Percentiles rank a stretch among this genome's conserved stretches.
phyloP scores from a whole-genome alignment of 2,113 vertebrate genomes.

The Syngnathus typhle region DNA sequence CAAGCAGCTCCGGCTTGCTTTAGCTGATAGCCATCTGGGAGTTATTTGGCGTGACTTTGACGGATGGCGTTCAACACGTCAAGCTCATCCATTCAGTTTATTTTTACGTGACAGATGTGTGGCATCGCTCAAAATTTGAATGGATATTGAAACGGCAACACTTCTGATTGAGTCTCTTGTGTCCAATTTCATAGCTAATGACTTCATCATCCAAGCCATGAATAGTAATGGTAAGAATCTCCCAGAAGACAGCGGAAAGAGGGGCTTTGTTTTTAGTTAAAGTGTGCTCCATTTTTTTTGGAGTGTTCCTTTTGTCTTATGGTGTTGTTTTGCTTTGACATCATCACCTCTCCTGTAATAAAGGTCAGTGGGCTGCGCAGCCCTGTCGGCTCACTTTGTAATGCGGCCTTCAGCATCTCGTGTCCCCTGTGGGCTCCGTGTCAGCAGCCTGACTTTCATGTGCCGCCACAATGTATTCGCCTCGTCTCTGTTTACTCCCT shows the following conservation, averaged over 20 bases:
- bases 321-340: not conserved
- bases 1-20: slow-evolving; percentile 40
- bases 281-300: slow-evolving; percentile 18
- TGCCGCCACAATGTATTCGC: slow-evolving; percentile 60
- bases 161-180: slow-evolving; percentile 53
- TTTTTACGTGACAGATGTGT: not conserved
- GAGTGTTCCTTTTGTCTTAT: slow-evolving; percentile 1
- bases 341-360: not conserved
- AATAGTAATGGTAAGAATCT: slow-evolving; percentile 58
- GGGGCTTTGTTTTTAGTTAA: slow-evolving; percentile 11
- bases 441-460: slow-evolving; percentile 60
- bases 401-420: slow-evolving; percentile 51
- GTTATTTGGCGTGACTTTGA: slow-evolving; percentile 49
- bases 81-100: not conserved
- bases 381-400: slow-evolving; percentile 31
- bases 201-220: slow-evolving; percentile 51
- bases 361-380: slow-evolving; percentile 27
- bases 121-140: slow-evolving; percentile 33
- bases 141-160: slow-evolving; percentile 49
- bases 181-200: slow-evolving; percentile 53
- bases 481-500: slow-evolving; percentile 44
- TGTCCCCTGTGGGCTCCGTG: slow-evolving; percentile 58
- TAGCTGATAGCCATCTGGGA: slow-evolving; percentile 49
- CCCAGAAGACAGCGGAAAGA: slow-evolving; percentile 32
- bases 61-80: slow-evolving; percentile 22